A percentile compares a stretch with the other conserved stretches of the same genome.
Conservation (phyloP, 2,888 invertebrate species). For the Drosophila melanosoma region DNA sequence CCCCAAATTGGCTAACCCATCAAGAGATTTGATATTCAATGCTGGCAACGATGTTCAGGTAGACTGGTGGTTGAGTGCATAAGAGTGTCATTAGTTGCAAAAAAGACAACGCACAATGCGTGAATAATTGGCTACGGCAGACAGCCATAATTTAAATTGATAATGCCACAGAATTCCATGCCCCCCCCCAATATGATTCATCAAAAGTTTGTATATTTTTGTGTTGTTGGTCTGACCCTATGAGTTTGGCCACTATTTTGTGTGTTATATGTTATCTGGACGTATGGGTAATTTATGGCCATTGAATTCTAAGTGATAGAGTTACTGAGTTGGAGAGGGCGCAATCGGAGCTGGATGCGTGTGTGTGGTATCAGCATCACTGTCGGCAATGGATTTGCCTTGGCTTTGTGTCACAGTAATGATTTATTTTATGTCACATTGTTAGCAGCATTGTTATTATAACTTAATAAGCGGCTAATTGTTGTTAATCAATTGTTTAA, state of each 20-base stretch:
- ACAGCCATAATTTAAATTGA: slow-evolving; percentile 70
- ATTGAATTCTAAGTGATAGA: slow-evolving; percentile 65
- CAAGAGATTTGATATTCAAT: slow-evolving; percentile 30
- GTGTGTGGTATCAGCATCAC: slow-evolving; percentile 11
- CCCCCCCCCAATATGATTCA: slow-evolving; percentile 25
- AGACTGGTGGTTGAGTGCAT: slow-evolving; percentile 23
- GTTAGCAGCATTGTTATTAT: slow-evolving; percentile 71
- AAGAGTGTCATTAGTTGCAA: slow-evolving; percentile 54
- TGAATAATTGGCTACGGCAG: slow-evolving; percentile 73
- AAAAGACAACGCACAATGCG: slow-evolving; percentile 64
- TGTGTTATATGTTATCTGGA: not conserved
- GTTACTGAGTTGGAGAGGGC: slow-evolving; percentile 18
- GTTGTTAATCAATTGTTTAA: slow-evolving; percentile 84
- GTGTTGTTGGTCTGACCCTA: slow-evolving; percentile 28
- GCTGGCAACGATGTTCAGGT: slow-evolving; percentile 5
- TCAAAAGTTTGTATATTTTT: slow-evolving; percentile 42
- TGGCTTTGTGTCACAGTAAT: slow-evolving; percentile 50
- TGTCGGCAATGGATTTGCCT: slow-evolving; percentile 20
- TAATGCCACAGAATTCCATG: slow-evolving; percentile 51
- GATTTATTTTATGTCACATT: slow-evolving; percentile 59
- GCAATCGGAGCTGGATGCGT: not conserved
- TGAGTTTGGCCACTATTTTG: slow-evolving; percentile 4
- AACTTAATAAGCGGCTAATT: slow-evolving; percentile 83
- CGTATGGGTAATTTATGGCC: slow-evolving; percentile 65
- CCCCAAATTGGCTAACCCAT: slow-evolving; percentile 44